These are phyloP conservation scores for Hedychridium roseum DNA, from an alignment of 2,888 invertebrate species.

Conservation along the genomic window DNA sequence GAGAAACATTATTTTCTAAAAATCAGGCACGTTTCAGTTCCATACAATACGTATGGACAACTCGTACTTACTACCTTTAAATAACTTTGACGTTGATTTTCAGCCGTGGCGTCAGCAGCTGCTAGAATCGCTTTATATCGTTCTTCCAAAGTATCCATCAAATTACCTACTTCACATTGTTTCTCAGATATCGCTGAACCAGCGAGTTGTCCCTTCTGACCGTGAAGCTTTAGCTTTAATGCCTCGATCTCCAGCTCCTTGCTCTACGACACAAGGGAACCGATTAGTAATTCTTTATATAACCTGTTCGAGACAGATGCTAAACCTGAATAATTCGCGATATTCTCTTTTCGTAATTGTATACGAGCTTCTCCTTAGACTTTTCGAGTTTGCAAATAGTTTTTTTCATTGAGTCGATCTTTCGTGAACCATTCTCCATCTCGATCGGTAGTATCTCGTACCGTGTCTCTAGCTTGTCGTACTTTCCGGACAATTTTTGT, in stretches of 20 bases:
- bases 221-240: conserved; percentile 44
- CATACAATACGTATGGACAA: too few species aligned
- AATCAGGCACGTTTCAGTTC: too few species aligned
- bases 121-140: conserved; percentile 44
- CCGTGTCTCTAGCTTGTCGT: conserved; percentile 37
- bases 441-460: conserved; percentile 39
- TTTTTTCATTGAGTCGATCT: conserved; percentile 42
- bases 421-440: conserved; percentile 40
- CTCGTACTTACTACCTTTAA: conserved; percentile 41
- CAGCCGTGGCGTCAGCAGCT: conserved; percentile 36
- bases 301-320: conserved; percentile 2
- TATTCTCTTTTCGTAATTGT: conserved; percentile 50
- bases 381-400: conserved; percentile 44
- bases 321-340: conserved; percentile 44
- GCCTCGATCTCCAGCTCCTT: conserved; percentile 47
- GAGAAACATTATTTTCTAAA: conserved; percentile 38
- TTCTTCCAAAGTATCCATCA: conserved; percentile 41
- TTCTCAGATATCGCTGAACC: conserved; percentile 43
- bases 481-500: too few species aligned
- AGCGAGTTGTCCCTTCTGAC: conserved; percentile 45
- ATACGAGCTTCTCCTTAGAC: conserved; percentile 40
- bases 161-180: conserved; percentile 41
- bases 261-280: conserved; percentile 30
- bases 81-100: conserved; percentile 41
- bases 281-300: background rate